phyloP scores from a whole-genome alignment of 2,113 vertebrate species.

The Ceyx cyanopectus region DNA sequence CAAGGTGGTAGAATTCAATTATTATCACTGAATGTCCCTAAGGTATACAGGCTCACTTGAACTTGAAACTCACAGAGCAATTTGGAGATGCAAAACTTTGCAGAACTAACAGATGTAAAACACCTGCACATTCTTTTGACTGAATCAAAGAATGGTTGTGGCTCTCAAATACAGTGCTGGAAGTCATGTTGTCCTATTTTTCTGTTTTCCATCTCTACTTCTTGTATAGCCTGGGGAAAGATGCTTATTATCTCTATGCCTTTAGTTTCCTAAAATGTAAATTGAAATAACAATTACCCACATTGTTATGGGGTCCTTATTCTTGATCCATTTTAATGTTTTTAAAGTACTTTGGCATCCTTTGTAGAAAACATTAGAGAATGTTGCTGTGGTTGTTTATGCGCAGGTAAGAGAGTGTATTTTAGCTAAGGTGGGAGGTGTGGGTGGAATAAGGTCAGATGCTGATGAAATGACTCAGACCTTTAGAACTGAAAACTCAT shows the following conservation, averaged over 20 bases:
- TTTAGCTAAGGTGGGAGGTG: neutral
- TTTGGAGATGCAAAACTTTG: neutral
- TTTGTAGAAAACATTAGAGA: neutral
- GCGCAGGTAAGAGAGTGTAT: neutral
- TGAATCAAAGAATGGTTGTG: neutral
- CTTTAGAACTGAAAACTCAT: neutral
- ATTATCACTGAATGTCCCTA: neutral
- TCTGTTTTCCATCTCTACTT: neutral
- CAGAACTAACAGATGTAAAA: neutral
- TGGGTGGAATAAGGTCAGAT: slow-evolving; percentile 20
- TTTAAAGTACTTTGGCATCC: neutral
- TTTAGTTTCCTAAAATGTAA: neutral
- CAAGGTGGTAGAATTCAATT: neutral
- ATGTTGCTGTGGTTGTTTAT: neutral
- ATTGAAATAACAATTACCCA: neutral
- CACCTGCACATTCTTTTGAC: neutral
- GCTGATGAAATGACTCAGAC: slow-evolving; percentile 25
- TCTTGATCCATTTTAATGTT: neutral
- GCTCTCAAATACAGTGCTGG: neutral
- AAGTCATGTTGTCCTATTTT: neutral
- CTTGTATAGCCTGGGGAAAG: neutral
- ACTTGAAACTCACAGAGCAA: neutral
- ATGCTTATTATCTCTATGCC: neutral
- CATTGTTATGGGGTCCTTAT: neutral
- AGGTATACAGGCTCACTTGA: neutral